These are phyloP conservation scores for Diglossa cyanea DNA, from an alignment of 2,797 vertebrate species.

Conservation along the genomic window DNA sequence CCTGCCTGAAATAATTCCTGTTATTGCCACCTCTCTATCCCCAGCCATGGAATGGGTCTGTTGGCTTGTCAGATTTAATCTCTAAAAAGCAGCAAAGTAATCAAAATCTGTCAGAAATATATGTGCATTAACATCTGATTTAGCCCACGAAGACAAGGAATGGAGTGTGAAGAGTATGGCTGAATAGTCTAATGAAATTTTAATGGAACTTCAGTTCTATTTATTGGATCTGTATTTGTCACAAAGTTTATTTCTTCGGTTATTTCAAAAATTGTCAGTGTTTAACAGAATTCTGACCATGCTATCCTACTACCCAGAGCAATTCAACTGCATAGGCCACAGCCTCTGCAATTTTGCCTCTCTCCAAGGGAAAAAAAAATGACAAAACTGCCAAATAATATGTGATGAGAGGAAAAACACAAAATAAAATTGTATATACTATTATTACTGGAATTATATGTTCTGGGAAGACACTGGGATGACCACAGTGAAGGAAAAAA, in stretches of 20 bases:
- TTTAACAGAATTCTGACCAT: slow-evolving; percentile 3
- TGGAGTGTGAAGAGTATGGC: not conserved
- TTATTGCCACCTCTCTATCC: slow-evolving; percentile 12
- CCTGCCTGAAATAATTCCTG: slow-evolving; percentile 30
- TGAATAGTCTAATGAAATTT: slow-evolving; percentile 20
- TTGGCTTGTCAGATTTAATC: slow-evolving; percentile 28
- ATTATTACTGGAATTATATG: not conserved
- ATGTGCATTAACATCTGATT: slow-evolving; percentile 41
- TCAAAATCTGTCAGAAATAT: slow-evolving; percentile 16
- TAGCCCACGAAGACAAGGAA: not conserved
- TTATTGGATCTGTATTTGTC: not conserved
- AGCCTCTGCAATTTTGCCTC: not conserved
- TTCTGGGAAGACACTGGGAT: not conserved
- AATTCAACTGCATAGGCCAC: not conserved
- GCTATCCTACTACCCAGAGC: not conserved
- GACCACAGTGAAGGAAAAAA: not conserved
- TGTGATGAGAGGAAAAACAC: not conserved
- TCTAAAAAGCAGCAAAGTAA: not conserved
- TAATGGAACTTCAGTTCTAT: slow-evolving; percentile 10
- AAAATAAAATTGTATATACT: not conserved
- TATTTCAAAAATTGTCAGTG: not conserved
- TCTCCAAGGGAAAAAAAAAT: not conserved
- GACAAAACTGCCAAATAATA: not conserved
- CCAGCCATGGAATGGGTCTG: not conserved
- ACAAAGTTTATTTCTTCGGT: not conserved